Evolutionary conservation across 2,888 invertebrate genomes (phyloP), one percentile per base, ranked within the genome.

Genomic region (Bombyx huttoni): DNA sequence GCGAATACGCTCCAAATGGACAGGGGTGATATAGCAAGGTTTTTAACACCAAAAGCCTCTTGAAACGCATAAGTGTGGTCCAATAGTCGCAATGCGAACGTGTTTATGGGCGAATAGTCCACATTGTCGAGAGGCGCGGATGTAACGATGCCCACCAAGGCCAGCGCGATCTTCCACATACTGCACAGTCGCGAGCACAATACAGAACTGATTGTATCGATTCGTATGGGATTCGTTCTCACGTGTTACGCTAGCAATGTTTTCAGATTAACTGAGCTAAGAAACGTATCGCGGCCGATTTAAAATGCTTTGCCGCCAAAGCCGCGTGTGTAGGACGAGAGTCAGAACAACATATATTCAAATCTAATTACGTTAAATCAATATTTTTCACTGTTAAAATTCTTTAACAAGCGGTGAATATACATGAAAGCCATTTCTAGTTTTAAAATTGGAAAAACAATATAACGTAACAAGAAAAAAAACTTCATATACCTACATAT

Each of bases 1-100:
- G 88, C 67, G 59, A 86, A 81, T 33, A 85, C 68, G 51, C 78
- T 83, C 89, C 89, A 89, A 3, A 85, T 67, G 0, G 89, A 88
- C 1, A 88, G 53, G 0, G 88, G 88, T 1, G 87, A 84, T 50
- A 86, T 60, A 0, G 78, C 85, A 8, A 82, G 62, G 56, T 87
- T 87, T 34, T 73, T 76, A 1, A 60, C 68, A 1, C 78, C 83
- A 52, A 80, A 84, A 58, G 74, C 80, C 3, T 85, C 81, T 72
- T 82, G 78, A 45, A 65, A 77, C 6, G 78, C 71, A 60, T 79
- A 81, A 1, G 79, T 76, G 51, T 86, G 81, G 55, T 84, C 79
- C 3, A 88, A 63, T 13, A 88, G 60, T 54, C 74, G 72, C 8
- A 86, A 59, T 0, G 86, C 72, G 57, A 88, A 88, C 53, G 77